phyloP scores from a whole-genome alignment of 2,888 invertebrate species.

The Periphyllus acericola region DNA sequence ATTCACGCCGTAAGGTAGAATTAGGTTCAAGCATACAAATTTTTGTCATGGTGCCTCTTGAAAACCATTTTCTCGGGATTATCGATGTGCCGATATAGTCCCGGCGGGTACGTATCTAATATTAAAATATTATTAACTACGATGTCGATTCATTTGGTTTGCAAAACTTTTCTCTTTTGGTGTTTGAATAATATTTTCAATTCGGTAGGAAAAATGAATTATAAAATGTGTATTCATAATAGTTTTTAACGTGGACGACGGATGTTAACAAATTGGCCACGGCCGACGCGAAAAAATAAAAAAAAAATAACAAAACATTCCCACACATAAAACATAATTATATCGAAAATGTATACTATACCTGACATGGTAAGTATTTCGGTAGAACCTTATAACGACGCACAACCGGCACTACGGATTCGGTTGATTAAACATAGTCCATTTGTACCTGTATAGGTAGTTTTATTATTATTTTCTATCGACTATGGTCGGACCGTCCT shows the following conservation, averaged over 20 bases:
- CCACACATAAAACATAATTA: slow-evolving; percentile 39
- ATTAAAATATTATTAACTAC: too few species aligned
- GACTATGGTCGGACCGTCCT: not conserved
- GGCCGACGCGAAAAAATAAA: not conserved
- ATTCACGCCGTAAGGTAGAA: too few species aligned
- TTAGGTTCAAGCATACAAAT: too few species aligned
- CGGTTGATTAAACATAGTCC: slow-evolving; percentile 32
- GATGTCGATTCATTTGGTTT: too few species aligned
- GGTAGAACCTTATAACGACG: slow-evolving; percentile 7
- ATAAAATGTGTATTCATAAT: too few species aligned
- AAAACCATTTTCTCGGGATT: too few species aligned
- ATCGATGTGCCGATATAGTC: too few species aligned
- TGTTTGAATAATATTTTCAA: too few species aligned
- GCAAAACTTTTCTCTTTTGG: too few species aligned
- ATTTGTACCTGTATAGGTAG: not conserved
- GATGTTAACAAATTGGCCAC: slow-evolving; percentile 35
- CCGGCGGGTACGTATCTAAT: too few species aligned
- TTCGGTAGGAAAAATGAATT: too few species aligned
- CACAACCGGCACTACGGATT: slow-evolving; percentile 35
- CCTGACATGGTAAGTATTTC: slow-evolving; percentile 23
- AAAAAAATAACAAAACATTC: slow-evolving; percentile 30
- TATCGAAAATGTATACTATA: slow-evolving; percentile 18
- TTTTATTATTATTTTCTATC: slow-evolving; percentile 12
- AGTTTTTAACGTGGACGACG: not conserved
- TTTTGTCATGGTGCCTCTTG: too few species aligned